Evolutionary conservation across 2,113 vertebrate species (phyloP), one percentile per base, ranked within the genome.

Genomic region (Rhagologus leucostigma): DNA sequence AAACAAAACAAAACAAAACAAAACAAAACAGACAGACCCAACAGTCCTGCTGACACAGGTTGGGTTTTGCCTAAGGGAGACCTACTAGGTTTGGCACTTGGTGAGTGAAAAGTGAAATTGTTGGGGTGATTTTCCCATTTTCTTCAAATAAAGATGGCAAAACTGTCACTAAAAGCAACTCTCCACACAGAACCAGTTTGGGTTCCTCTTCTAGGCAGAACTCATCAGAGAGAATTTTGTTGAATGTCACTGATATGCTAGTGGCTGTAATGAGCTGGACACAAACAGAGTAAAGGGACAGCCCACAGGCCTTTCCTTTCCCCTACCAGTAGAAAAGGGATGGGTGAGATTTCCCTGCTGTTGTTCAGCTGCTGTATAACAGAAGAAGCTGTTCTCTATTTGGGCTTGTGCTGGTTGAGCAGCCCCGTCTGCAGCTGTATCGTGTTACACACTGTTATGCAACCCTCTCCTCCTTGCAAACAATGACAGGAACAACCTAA

Each of bases 331-430:
- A 84, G 63, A 63, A 86, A 59, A 85, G 80, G 30, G 47, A 71
- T 86, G 64, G 67, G 62, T 87, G 96, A 93, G 49, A 60, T 52
- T 79, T 91, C 84, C 89, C 91, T 93, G 95, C 95, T 95, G 95
- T 70, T 76, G 47, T 69, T 95, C 89, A 91, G 96, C 96, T 94
- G 91, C 59, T 78, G 62, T 65, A 62, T 67, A 87, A 82, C 78
- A 84, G 64, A 90, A 83, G 93, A 90, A 94, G 87, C 82, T 94
- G 70, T 91, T 96, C 93, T 96, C 79, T 87, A 35, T 93, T 93
- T 69, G 74, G 82, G 63, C 77, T 90, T 52, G 79, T 16, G 22
- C 95, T 93, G 81, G 63, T 59, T 30, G 73, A n/a, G 49, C 84
- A 79, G 92, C 85, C 33, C 69, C 0, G 55, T 88, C 93, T 80